A percentile compares a stretch with the other conserved stretches of the same genome.
Evolutionary conservation across 1,140 invertebrate genomes (phyloP).

Genomic region (Lithobius niger): DNA sequence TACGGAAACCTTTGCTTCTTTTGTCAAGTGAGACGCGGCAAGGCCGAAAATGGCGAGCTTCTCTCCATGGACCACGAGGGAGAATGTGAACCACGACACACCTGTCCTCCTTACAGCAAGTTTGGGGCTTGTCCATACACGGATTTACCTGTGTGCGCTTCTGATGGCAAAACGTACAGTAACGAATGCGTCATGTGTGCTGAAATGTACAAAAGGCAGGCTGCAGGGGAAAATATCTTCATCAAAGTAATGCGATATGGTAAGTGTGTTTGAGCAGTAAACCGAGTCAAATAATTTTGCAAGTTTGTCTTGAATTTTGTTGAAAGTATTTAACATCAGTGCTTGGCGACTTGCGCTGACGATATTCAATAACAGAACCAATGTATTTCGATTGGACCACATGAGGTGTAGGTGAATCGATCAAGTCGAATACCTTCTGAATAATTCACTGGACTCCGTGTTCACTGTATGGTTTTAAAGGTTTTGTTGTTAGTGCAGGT

Average conservation of each 20-base stretch:
- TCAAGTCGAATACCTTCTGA: too few species aligned
- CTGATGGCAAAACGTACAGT: not conserved
- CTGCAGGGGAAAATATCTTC: not conserved
- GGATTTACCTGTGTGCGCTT: not conserved
- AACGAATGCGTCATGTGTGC: not conserved
- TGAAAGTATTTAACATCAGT: too few species aligned
- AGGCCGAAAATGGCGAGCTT: not conserved
- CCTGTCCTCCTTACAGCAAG: not conserved
- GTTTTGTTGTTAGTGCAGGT: too few species aligned
- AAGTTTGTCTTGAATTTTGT: too few species aligned
- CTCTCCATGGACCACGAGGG: not conserved
- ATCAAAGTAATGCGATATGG: conserved; percentile 1
- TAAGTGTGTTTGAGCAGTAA: too few species aligned
- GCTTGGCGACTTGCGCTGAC: too few species aligned
- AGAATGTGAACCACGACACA: not conserved
- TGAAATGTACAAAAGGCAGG: not conserved
- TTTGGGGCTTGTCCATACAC: not conserved
- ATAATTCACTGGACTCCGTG: too few species aligned
- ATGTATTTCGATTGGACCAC: too few species aligned
- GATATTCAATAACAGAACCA: too few species aligned
- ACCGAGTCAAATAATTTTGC: too few species aligned
- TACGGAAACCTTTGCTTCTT: conserved; percentile 5
- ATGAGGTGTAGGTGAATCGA: too few species aligned
- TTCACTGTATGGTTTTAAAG: too few species aligned
- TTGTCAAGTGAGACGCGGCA: not conserved